Base-by-base conservation (phyloP, 1,140 invertebrate genomes). In the Cyclina sinensis region DNA sequence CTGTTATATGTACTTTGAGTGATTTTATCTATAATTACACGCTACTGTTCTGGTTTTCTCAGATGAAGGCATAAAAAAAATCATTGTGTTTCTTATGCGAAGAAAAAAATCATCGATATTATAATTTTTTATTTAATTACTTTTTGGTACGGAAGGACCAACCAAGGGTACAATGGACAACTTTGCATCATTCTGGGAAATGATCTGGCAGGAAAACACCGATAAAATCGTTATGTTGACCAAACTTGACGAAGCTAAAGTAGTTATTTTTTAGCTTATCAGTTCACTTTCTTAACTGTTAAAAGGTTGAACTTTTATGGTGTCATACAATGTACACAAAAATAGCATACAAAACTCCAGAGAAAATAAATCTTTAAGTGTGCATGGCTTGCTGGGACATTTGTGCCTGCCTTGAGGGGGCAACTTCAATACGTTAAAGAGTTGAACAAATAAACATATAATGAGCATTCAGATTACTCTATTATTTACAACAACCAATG, bases 191-290 rank as follows among this genome's bases (percentile, higher is more conserved):
- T 94, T 95, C 73, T 95, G 95, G 95, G 59, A 92, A 65, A 94
- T 95, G 94, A 89, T 95, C 35, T 95, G 95, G 95, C 92, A 95
- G 78, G 92, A 95, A 76, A 80, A 92, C 18, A 88, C 91, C 0
- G 70, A 88, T 39, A 91, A 89, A 70, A 93, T 95, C 74, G 91
- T 95, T 62, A 95, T 95, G 94, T 81, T 94, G 35, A 95, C 95
- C 32, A 93, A 94, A n/a, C n/a, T n/a, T n/a, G n/a, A n/a, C n/a
- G n/a, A n/a, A 79, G 84, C 93, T 21, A 68, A 81, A 46, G 18
- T 32, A 48, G 32, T 0, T 24, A 74, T 65, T 46, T 62, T 9
- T 39, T 68, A 18, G 16, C n/a, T n/a, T n/a, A n/a, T n/a, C n/a
- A n/a, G n/a, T n/a, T n/a, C n/a, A n/a, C n/a, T n/a, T n/a, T n/a